Evolutionary conservation across 2,797 vertebrate species (phyloP).

Genomic region (Sebastes steindachneri): DNA sequence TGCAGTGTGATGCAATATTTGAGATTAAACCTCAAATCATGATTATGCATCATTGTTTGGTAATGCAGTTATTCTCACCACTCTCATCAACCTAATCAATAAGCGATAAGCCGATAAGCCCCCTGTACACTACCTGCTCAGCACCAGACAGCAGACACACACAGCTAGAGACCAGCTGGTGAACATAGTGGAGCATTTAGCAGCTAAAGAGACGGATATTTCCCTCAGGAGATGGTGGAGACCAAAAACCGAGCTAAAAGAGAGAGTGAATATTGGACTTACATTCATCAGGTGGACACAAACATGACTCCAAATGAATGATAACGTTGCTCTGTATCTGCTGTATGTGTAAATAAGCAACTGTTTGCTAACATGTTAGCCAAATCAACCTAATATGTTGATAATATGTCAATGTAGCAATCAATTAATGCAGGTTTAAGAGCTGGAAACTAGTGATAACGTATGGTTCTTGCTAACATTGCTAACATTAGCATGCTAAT

Average conservation of each 20-base stretch:
- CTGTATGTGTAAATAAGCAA: neutral
- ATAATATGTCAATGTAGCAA: no score
- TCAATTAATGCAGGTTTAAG: no score
- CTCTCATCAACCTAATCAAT: neutral
- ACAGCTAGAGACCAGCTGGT: neutral
- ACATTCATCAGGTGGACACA: neutral
- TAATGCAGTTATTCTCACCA: neutral
- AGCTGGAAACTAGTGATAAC: no score
- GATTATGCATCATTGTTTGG: neutral
- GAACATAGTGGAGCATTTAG: neutral
- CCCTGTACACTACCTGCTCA: neutral
- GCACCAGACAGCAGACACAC: neutral
- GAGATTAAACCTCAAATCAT: neutral
- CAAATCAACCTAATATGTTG: no score
- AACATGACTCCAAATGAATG: neutral
- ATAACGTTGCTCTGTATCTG: neutral
- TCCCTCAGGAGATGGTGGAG: neutral
- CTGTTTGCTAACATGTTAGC: no score
- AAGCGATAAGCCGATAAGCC: no score
- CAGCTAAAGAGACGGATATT: neutral
- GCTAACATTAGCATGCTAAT: no score
- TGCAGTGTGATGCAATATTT: neutral
- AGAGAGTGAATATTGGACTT: neutral
- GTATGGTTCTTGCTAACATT: no score
- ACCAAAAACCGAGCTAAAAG: neutral